Conservation (phyloP, 1,140 invertebrate genomes). For the Macrobrachium rosenbergii region DNA sequence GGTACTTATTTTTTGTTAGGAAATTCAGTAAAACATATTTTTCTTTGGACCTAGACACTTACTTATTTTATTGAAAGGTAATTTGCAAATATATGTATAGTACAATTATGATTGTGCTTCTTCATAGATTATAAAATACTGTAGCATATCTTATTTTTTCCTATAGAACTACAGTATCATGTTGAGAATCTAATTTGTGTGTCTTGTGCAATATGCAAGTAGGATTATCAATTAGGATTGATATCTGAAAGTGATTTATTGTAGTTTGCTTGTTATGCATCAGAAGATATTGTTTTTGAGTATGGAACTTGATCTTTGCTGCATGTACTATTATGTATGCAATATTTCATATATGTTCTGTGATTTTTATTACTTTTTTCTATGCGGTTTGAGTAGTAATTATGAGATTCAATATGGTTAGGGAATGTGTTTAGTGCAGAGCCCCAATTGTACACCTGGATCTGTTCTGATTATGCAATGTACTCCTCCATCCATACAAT, state of each 20-base stretch:
- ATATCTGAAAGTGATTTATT: constrained; percentile 48
- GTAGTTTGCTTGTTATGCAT: constrained; percentile 47
- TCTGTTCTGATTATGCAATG: constrained; percentile 43
- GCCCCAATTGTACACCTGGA: constrained; percentile 31
- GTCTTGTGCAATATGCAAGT: constrained; percentile 55
- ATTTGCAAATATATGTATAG: neutral
- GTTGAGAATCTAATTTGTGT: constrained; percentile 22
- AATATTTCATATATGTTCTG: constrained; percentile 49
- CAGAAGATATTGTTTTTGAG: constrained; percentile 33
- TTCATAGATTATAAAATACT: constrained; percentile 10
- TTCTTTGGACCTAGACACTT: too few species aligned
- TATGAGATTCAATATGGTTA: constrained; percentile 45
- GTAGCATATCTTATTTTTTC: constrained; percentile 17
- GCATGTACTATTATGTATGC: constrained; percentile 47
- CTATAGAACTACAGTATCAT: constrained; percentile 17
- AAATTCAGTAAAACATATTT: too few species aligned
- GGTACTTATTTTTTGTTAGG: too few species aligned
- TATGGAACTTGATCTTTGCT: constrained; percentile 32
- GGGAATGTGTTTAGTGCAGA: constrained; percentile 39
- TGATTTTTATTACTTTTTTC: constrained; percentile 51
- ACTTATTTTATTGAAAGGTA: too few species aligned
- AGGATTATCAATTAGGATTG: constrained; percentile 38
- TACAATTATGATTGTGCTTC: constrained; percentile 33
- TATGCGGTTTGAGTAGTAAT: constrained; percentile 45
- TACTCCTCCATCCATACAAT: constrained; percentile 51